These are phyloP conservation scores for Marcusenius ussheri DNA, from an alignment of 2,113 vertebrate species.

Conservation along the genomic window DNA sequence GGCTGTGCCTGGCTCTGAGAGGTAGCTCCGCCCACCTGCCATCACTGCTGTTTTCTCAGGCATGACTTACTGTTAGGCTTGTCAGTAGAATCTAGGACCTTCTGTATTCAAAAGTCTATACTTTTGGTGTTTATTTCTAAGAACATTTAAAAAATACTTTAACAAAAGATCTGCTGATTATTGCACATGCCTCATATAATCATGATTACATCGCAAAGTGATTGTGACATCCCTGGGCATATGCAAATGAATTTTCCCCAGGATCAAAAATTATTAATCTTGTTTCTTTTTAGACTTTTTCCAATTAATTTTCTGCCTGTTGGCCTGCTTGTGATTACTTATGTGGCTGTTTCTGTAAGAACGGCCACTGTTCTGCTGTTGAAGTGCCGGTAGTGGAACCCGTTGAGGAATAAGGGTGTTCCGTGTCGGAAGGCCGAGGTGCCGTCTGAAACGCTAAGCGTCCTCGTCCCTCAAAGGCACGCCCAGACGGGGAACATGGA, in stretches of 20 bases:
- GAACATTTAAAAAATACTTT: neutral
- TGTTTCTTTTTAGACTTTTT: neutral
- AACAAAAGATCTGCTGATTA: neutral
- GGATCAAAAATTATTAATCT: neutral
- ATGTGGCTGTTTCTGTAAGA: neutral
- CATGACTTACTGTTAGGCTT: neutral
- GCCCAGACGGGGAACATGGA: conserved; percentile 84
- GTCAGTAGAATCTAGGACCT: neutral
- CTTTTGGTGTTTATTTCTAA: neutral
- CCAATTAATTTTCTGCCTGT: neutral
- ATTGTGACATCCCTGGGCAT: no score
- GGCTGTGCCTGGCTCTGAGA: conserved; percentile 70
- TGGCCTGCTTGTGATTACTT: neutral
- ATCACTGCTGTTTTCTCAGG: neutral
- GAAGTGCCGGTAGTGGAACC: neutral
- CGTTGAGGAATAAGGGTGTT: neutral
- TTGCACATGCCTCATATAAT: no score
- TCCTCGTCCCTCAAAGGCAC: conserved; percentile 53
- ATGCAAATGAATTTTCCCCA: neutral
- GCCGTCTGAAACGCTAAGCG: neutral
- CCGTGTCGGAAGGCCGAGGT: neutral
- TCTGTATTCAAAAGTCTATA: neutral
- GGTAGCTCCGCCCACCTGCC: conserved; percentile 50
- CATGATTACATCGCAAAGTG: no score
- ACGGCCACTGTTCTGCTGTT: neutral